Percentiles rank a stretch among this genome's conserved stretches.
These are phyloP conservation scores for Spea multiplicata DNA, from an alignment of 2,113 vertebrate species.

Conservation along the genomic window DNA sequence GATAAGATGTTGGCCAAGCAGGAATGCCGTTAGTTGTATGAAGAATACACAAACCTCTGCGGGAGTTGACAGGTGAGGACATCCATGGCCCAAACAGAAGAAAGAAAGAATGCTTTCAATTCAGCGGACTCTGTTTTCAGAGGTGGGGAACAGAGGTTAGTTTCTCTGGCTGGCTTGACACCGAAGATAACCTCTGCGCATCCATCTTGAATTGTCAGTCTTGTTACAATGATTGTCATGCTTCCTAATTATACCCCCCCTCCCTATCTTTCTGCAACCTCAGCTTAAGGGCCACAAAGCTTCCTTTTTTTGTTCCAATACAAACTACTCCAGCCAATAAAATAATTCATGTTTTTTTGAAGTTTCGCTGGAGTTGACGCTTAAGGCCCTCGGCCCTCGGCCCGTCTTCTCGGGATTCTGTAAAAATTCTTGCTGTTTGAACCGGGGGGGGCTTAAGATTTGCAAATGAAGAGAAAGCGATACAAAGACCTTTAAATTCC, in stretches of 20 bases:
- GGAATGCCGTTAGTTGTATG: slow-evolving; percentile 13
- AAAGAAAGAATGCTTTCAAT: slow-evolving; percentile 44
- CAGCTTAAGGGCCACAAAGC: not conserved
- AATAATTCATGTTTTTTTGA: not conserved
- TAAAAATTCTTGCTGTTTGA: slow-evolving; percentile 50
- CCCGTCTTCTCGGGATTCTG: slow-evolving; percentile 63
- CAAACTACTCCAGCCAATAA: not conserved
- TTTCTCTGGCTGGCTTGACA: slow-evolving; percentile 53
- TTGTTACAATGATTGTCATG: slow-evolving; percentile 62
- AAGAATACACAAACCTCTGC: slow-evolving; percentile 3
- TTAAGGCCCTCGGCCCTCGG: slow-evolving; percentile 60
- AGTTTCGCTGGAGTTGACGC: slow-evolving; percentile 54
- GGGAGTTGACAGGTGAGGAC: slow-evolving; percentile 35
- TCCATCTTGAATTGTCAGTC: slow-evolving; percentile 61
- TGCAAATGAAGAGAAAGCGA: not conserved
- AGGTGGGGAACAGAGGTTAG: slow-evolving; percentile 55
- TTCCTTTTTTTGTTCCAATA: not conserved
- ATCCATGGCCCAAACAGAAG: not conserved
- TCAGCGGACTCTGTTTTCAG: slow-evolving; percentile 42
- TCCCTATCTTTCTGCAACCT: slow-evolving; percentile 53
- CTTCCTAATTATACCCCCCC: slow-evolving; percentile 55
- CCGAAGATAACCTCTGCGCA: slow-evolving; percentile 61
- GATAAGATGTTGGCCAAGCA: not conserved
- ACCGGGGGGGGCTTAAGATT: not conserved
- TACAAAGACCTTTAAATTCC: slow-evolving; percentile 15